Base-by-base conservation (phyloP, 2,888 invertebrate species). In the Augochlorella aurata region DNA sequence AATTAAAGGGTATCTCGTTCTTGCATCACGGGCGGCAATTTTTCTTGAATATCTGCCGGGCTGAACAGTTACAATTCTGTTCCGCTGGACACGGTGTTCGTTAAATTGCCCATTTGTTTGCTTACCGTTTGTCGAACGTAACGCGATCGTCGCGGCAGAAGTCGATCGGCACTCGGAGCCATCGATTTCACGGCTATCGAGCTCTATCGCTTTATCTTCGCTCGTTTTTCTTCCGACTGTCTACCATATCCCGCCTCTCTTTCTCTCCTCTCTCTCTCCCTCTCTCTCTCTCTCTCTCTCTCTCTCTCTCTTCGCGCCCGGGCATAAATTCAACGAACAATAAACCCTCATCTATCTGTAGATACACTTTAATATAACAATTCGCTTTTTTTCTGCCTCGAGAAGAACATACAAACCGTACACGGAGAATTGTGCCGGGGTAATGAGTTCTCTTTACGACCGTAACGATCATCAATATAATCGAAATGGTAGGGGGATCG, bases 371-470 rank as follows among this genome's bases (percentile, higher is more conserved):
- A 52, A 74, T 65, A 50, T 29, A 52, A 81, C 74, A 54, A 76
- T 69, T 68, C 49, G 45, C 67, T 61, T 38, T 50, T 63, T 75
- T 14, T 12, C 5, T 9, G 29, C 9, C 9, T 10, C 9, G 4
- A 54, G 66, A 66, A 45, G 61, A 68, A n/a, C 58, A 50, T 50
- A 73, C 72, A 65, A 67, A n/a, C 18, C 49, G 67, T 70, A 63
- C 76, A 50, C 67, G 76, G 58, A 38, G 38, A 50, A 69, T 74
- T 68, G 52, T 74, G 67, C 73, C 74, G 84, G 69, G 74, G 63
- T 80, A 83, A 87, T 87, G 82, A 85, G 77, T 79, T 83, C 81
- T 77, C 80, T 81, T 89, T 82, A 83, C 75, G 82, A 74, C 66
- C 75, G 44, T 80, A 82, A 77, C 81, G 81, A 81, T 87, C 83